Percentiles rank a stretch among this genome's conserved stretches.
These are phyloP conservation scores for Spialia ferax DNA, from an alignment of 2,888 invertebrate genomes.

Conservation along the genomic window DNA sequence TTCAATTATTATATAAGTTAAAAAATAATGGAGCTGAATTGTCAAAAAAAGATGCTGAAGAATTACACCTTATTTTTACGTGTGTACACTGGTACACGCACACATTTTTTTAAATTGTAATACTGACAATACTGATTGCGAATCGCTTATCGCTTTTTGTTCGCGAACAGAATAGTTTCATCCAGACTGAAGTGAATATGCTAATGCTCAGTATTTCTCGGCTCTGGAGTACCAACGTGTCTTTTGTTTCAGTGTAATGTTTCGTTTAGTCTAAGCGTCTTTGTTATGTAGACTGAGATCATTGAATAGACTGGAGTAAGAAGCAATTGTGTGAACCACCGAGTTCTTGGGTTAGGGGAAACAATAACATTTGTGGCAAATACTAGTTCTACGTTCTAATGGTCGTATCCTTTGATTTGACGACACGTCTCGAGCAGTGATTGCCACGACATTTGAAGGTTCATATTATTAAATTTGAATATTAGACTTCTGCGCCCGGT, in stretches of 20 bases:
- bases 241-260: constrained; percentile 33
- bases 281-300: constrained; percentile 24
- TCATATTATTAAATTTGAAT: no score
- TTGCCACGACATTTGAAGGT: no score
- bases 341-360: not conserved
- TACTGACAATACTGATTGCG: not conserved
- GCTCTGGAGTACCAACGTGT: constrained; percentile 17
- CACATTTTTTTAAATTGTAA: not conserved
- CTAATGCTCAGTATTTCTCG: constrained; percentile 23
- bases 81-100: no score
- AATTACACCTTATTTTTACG: no score
- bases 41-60: no score
- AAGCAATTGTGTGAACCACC: constrained; percentile 8
- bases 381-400: not conserved
- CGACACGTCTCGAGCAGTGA: not conserved
- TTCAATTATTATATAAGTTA: no score
- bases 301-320: constrained; percentile 7
- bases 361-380: not conserved
- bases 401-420: not conserved
- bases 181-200: constrained; percentile 25
- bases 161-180: not conserved
- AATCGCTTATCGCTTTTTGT: not conserved
- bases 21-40: no score
- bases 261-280: constrained; percentile 20
- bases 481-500: no score